phyloP scores from a whole-genome alignment of 2,113 vertebrate species.

The Anguilla japonica region DNA sequence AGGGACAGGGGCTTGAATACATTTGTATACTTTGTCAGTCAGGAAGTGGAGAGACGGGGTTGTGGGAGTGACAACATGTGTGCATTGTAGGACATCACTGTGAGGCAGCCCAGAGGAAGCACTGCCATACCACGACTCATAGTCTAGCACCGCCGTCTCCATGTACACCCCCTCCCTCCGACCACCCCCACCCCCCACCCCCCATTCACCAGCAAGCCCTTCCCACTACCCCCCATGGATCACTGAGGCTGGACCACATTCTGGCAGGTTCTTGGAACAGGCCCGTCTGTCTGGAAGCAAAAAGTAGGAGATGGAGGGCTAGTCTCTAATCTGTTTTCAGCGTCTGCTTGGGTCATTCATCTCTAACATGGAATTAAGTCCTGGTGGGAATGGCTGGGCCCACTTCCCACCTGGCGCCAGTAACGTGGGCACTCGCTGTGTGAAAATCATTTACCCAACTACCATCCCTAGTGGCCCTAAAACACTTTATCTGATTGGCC shows the following conservation, averaged over 20 bases:
- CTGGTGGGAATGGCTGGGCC: constrained; percentile 3
- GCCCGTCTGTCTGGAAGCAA: background rate
- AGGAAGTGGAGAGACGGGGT: background rate
- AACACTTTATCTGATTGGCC: background rate
- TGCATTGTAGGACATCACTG: background rate
- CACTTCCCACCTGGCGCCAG: background rate
- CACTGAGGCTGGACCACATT: background rate
- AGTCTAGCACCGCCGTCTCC: background rate
- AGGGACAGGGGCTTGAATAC: background rate
- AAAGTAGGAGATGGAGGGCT: background rate
- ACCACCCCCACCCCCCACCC: too few relatives aligned
- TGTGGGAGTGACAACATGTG: background rate
- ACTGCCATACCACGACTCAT: background rate
- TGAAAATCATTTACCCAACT: background rate
- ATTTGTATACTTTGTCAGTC: background rate
- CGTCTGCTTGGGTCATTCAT: constrained; percentile 1
- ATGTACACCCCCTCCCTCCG: background rate
- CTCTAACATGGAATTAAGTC: background rate
- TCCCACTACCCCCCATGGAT: background rate
- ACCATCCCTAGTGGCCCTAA: background rate
- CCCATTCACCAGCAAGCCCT: background rate
- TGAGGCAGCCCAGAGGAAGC: background rate
- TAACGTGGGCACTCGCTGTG: background rate
- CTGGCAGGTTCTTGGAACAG: constrained; percentile 4
- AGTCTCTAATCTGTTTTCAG: background rate